Percentiles rank a stretch among this genome's conserved stretches.
Evolutionary conservation across 2,888 invertebrate species (phyloP).

Genomic region (Beris chalybata): DNA sequence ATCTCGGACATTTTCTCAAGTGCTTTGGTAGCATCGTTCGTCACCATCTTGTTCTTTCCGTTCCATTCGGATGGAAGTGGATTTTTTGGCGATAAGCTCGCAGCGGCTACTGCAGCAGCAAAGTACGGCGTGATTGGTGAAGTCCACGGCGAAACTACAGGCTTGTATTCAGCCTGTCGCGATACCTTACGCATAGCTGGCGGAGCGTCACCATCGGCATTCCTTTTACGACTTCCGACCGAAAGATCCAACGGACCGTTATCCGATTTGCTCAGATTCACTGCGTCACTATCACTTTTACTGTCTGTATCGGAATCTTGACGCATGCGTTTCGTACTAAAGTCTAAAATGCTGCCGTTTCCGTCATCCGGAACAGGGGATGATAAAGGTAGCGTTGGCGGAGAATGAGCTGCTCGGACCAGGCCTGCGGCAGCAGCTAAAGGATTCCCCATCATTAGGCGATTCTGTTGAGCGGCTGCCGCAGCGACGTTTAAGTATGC

Average conservation of each 20-base stretch:
- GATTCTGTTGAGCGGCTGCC: constrained; percentile 73
- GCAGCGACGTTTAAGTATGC: constrained; percentile 76
- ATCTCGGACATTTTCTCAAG: constrained; percentile 90
- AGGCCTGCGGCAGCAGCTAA: constrained; percentile 70
- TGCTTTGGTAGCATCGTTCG: constrained; percentile 84
- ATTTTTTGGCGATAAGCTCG: constrained; percentile 74
- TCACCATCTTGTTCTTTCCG: constrained; percentile 77
- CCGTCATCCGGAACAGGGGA: constrained; percentile 63
- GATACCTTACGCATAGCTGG: constrained; percentile 68
- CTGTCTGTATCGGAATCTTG: constrained; percentile 60
- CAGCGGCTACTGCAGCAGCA: constrained; percentile 76
- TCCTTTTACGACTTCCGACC: constrained; percentile 73
- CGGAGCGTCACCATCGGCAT: constrained; percentile 66
- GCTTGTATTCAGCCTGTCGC: constrained; percentile 68
- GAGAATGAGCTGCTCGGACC: constrained; percentile 52
- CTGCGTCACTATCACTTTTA: constrained; percentile 67
- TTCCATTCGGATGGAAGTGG: constrained; percentile 70
- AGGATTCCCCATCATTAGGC: constrained; percentile 75
- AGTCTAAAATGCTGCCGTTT: constrained; percentile 67
- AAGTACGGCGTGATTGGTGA: constrained; percentile 81
- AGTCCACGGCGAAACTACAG: constrained; percentile 74
- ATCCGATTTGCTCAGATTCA: constrained; percentile 71
- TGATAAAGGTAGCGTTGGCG: constrained; percentile 58
- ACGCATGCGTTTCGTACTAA: constrained; percentile 72
- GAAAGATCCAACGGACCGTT: constrained; percentile 76